These are phyloP conservation scores for Petrocephalus zakoni DNA, from an alignment of 2,113 vertebrate species.

Conservation along the genomic window DNA sequence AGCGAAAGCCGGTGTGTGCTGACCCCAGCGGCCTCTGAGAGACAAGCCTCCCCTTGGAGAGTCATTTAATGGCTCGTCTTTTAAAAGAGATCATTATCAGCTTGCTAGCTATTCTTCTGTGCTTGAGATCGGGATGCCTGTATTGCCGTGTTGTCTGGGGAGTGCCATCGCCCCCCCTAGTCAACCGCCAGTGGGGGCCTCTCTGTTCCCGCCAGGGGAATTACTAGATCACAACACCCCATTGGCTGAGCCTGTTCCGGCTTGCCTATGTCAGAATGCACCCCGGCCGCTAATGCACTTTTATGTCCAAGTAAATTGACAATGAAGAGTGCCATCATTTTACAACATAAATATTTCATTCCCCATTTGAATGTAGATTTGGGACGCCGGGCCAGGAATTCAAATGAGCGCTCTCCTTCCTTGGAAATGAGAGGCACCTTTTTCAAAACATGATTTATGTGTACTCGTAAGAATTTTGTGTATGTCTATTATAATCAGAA, in stretches of 20 bases:
- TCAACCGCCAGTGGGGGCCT: not conserved
- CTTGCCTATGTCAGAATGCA: conserved; percentile 59
- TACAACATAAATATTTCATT: conserved; percentile 61
- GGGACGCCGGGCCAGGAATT: conserved; percentile 46
- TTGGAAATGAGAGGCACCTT: conserved; percentile 30
- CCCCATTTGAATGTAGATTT: conserved; percentile 64
- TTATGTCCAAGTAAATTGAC: conserved; percentile 62
- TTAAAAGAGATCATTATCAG: not conserved
- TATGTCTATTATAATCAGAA: conserved; percentile 10
- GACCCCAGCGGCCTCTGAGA: not conserved
- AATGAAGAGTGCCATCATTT: conserved; percentile 60
- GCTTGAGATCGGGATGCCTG: not conserved
- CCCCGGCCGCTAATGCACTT: conserved; percentile 55
- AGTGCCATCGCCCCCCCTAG: not conserved
- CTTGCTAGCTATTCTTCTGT: not conserved
- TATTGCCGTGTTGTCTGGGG: not conserved
- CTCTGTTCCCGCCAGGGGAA: not conserved
- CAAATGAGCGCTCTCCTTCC: conserved; percentile 42
- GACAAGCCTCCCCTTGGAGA: conserved; percentile 19
- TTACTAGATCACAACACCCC: conserved; percentile 42
- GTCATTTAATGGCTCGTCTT: not conserved
- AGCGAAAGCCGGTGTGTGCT: not conserved
- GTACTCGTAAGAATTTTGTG: conserved; percentile 19
- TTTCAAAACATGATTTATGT: conserved; percentile 45
- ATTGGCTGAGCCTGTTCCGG: conserved; percentile 54